These are phyloP conservation scores for Pollenia labialis DNA, from an alignment of 2,888 invertebrate species.

Conservation along the genomic window DNA sequence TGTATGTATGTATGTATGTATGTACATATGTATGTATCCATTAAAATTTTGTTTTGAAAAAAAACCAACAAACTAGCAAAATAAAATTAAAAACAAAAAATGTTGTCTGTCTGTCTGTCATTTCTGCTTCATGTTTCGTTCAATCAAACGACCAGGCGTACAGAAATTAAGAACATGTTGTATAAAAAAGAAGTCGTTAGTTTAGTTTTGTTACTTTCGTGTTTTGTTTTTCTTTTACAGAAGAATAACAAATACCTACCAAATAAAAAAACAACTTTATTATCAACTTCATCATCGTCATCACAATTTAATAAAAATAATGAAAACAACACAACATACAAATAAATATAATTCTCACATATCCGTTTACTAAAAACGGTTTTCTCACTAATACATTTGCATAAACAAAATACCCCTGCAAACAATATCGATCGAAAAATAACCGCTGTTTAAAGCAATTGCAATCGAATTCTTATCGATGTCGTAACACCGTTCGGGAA, in stretches of 20 bases:
- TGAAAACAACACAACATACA: background rate
- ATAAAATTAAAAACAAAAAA: too few species aligned
- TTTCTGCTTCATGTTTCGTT: slow-evolving; percentile 68
- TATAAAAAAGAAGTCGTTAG: slow-evolving; percentile 29
- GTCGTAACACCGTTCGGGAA: too few species aligned
- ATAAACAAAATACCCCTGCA: background rate
- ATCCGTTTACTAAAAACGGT: slow-evolving; percentile 49
- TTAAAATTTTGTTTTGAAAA: background rate
- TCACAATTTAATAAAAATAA: slow-evolving; percentile 24
- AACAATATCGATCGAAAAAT: too few species aligned
- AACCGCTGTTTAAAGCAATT: too few species aligned
- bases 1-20: background rate
- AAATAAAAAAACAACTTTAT: slow-evolving; percentile 11
- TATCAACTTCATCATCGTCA: slow-evolving; percentile 34
- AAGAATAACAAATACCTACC: slow-evolving; percentile 25
- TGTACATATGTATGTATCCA: background rate
- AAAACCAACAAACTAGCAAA: background rate
- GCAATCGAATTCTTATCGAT: too few species aligned
- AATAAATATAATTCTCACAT: slow-evolving; percentile 46
- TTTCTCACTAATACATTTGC: slow-evolving; percentile 32
- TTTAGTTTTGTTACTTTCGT: slow-evolving; percentile 35
- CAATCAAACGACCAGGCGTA: slow-evolving; percentile 52
- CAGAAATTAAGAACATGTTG: slow-evolving; percentile 34
- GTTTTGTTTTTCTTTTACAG: slow-evolving; percentile 3
- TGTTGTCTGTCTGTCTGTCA: too few species aligned